Evolutionary conservation across 2,113 vertebrate species (phyloP).

Genomic region (Ondatra zibethicus): DNA sequence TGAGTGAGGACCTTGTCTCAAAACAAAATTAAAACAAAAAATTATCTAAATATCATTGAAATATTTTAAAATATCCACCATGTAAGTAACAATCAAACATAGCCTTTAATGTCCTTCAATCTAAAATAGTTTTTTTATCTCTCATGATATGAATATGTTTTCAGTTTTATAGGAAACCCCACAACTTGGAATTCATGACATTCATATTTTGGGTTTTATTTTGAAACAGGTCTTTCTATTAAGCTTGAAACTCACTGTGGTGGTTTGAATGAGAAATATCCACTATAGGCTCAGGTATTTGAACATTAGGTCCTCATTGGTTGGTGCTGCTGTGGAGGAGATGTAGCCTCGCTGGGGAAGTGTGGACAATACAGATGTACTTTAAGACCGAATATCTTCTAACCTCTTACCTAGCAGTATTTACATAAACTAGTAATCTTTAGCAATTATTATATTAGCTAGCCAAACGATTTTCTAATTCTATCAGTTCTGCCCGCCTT

Average conservation of each 20-base stretch:
- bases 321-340: background rate
- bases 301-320: background rate
- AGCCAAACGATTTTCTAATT: constrained; percentile 21
- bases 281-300: background rate
- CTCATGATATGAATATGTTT: background rate
- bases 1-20: background rate
- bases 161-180: background rate
- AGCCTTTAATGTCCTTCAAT: constrained; percentile 15
- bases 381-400: background rate
- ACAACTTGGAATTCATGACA: background rate
- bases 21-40: background rate
- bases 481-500: background rate
- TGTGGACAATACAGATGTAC: background rate
- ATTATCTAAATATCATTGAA: background rate
- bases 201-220: background rate
- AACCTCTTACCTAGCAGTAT: background rate
- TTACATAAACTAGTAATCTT: background rate
- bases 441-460: constrained; percentile 27
- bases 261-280: background rate
- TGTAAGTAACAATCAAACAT: constrained; percentile 8
- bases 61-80: constrained; percentile 3
- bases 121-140: background rate
- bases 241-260: no score
- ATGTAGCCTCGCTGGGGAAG: background rate
- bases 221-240: background rate